These are phyloP conservation scores for Gobio gobio DNA, from an alignment of 2,113 vertebrate species.

Conservation along the genomic window DNA sequence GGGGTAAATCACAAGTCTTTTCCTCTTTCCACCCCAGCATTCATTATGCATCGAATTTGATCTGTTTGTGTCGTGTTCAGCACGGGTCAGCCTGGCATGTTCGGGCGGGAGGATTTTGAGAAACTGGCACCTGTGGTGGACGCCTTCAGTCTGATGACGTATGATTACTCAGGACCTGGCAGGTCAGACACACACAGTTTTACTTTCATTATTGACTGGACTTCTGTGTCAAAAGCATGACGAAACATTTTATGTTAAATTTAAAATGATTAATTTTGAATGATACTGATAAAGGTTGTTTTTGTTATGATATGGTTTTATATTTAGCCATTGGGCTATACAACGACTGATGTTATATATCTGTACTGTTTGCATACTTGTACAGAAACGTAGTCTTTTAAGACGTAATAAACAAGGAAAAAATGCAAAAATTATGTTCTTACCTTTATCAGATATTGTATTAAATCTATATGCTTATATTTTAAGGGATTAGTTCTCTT, in stretches of 20 bases:
- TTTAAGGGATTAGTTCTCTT: too few relatives aligned
- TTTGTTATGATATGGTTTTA: background rate
- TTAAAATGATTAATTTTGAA: background rate
- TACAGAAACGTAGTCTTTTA: background rate
- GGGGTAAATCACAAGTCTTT: slow-evolving; percentile 74
- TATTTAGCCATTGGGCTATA: background rate
- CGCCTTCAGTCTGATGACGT: slow-evolving; percentile 97
- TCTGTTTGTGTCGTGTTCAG: slow-evolving; percentile 65
- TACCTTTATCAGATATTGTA: background rate
- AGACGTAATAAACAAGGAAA: too few relatives aligned
- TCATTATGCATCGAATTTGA: background rate
- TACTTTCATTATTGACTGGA: background rate
- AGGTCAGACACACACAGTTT: slow-evolving; percentile 71
- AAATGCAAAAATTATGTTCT: too few relatives aligned
- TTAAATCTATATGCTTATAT: background rate
- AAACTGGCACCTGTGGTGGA: slow-evolving; percentile 86
- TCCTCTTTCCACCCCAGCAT: background rate
- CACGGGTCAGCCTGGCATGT: slow-evolving; percentile 84
- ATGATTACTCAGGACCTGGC: slow-evolving; percentile 86
- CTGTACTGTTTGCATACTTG: background rate
- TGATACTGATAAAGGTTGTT: background rate
- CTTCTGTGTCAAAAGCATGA: background rate
- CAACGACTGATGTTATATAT: background rate
- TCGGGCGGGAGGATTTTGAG: slow-evolving; percentile 88
- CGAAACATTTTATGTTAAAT: too few relatives aligned